These are phyloP conservation scores for Gila robusta DNA, from an alignment of 2,797 vertebrate species.

Conservation along the genomic window DNA sequence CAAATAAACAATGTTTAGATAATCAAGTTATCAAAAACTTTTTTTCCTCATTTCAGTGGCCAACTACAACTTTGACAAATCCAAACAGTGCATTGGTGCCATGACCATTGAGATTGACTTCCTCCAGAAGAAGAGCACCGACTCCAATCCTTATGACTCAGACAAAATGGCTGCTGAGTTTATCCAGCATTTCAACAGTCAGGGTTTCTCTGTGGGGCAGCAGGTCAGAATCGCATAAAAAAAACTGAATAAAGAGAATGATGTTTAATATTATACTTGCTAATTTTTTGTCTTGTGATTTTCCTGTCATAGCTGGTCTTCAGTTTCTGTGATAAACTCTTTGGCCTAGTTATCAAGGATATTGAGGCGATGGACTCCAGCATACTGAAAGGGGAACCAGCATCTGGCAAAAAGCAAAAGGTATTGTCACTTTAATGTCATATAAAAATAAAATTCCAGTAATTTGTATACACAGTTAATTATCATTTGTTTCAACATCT, in stretches of 20 bases:
- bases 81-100: slow-evolving; percentile 92
- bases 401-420: slow-evolving; percentile 90
- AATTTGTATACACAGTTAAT: background rate
- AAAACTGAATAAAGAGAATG: background rate
- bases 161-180: slow-evolving; percentile 98
- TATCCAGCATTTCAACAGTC: slow-evolving; percentile 97
- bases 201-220: slow-evolving; percentile 90
- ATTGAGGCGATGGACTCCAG: slow-evolving; percentile 97
- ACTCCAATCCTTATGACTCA: slow-evolving; percentile 93
- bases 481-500: background rate
- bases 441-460: background rate
- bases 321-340: slow-evolving; percentile 95
- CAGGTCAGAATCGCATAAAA: slow-evolving; percentile 80
- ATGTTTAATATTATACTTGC: slow-evolving; percentile 1
- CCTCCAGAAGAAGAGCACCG: slow-evolving; percentile 95
- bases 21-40: background rate
- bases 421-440: slow-evolving; percentile 68
- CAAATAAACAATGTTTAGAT: background rate
- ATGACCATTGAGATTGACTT: slow-evolving; percentile 98
- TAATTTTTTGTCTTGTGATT: slow-evolving; percentile 2
- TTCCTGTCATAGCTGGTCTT: slow-evolving; percentile 86
- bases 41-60: slow-evolving; percentile 76
- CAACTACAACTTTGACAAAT: slow-evolving; percentile 93
- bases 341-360: slow-evolving; percentile 91
- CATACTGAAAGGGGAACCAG: slow-evolving; percentile 90